Percentiles rank a stretch among this genome's conserved stretches.
Conservation (phyloP, 1,140 invertebrate genomes). For the Eurosta solidaginis region DNA sequence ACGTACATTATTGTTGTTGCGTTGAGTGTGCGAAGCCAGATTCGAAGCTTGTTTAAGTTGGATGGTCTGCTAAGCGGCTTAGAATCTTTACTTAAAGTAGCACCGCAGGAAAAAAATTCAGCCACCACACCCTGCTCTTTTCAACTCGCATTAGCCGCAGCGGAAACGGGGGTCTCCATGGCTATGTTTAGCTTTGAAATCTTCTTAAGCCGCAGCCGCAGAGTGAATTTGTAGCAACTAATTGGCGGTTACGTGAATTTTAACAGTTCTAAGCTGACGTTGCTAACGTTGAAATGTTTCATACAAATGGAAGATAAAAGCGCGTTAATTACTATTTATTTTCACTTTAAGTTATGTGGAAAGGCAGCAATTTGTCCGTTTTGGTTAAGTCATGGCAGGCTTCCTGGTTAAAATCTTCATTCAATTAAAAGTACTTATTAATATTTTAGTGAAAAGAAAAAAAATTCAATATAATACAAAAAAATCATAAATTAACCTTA, state of each 20-base stretch:
- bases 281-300: no score
- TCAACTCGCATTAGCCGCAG: background rate
- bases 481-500: background rate
- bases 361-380: background rate
- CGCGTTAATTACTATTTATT: slow-evolving; percentile 6
- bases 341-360: background rate
- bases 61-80: no score
- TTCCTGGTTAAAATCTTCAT: background rate
- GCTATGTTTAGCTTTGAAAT: background rate
- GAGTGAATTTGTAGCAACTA: background rate
- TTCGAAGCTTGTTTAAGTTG: no score
- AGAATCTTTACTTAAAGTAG: no score
- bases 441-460: background rate
- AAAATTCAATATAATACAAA: background rate
- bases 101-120: background rate
- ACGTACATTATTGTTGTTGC: no score
- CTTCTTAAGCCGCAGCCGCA: background rate
- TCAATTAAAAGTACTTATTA: background rate
- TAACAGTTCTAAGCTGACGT: slow-evolving; percentile 21
- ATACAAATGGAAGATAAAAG: no score
- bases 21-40: no score
- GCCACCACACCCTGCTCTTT: background rate
- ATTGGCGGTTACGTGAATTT: slow-evolving; percentile 12
- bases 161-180: background rate
- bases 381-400: background rate